A percentile compares a stretch with the other conserved stretches of the same genome.
Evolutionary conservation across 2,888 invertebrate genomes (phyloP).

Genomic region (Nephrotoma appendiculata): DNA sequence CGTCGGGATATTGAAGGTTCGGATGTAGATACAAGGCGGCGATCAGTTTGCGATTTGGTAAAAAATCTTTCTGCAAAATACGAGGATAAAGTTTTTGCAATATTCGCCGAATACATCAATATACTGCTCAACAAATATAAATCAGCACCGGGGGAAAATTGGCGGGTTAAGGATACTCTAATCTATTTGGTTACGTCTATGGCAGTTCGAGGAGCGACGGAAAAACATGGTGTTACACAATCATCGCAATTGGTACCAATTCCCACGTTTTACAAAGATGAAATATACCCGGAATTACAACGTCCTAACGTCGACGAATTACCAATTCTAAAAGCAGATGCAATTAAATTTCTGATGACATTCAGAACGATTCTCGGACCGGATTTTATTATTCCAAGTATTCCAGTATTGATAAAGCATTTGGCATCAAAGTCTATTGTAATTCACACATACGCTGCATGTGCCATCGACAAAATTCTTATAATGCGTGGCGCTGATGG

Average conservation of each 20-base stretch:
- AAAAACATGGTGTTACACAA: constrained; percentile 81
- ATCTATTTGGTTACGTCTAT: constrained; percentile 92
- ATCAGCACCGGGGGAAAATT: constrained; percentile 59
- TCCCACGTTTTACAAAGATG: constrained; percentile 72
- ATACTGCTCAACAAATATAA: constrained; percentile 50
- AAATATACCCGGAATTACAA: constrained; percentile 76
- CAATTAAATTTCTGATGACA: constrained; percentile 91
- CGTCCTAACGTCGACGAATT: constrained; percentile 62
- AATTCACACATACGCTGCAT: constrained; percentile 90
- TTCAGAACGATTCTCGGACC: constrained; percentile 81
- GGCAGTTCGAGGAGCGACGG: constrained; percentile 77
- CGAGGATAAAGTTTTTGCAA: constrained; percentile 73
- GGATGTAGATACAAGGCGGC: constrained; percentile 88
- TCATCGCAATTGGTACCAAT: constrained; percentile 82
- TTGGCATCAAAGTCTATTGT: constrained; percentile 66
- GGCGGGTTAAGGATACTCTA: constrained; percentile 93
- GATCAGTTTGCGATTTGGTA: constrained; percentile 95
- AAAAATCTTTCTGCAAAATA: constrained; percentile 78
- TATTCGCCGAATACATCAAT: constrained; percentile 74
- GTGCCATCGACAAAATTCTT: constrained; percentile 76
- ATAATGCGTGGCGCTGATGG: constrained; percentile 51
- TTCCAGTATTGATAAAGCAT: constrained; percentile 69
- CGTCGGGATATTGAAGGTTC: constrained; percentile 95
- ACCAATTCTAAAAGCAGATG: constrained; percentile 91
- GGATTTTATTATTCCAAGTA: constrained; percentile 54